Evolutionary conservation across 1,140 invertebrate genomes (phyloP).

Genomic region (Lepidurus packardi): DNA sequence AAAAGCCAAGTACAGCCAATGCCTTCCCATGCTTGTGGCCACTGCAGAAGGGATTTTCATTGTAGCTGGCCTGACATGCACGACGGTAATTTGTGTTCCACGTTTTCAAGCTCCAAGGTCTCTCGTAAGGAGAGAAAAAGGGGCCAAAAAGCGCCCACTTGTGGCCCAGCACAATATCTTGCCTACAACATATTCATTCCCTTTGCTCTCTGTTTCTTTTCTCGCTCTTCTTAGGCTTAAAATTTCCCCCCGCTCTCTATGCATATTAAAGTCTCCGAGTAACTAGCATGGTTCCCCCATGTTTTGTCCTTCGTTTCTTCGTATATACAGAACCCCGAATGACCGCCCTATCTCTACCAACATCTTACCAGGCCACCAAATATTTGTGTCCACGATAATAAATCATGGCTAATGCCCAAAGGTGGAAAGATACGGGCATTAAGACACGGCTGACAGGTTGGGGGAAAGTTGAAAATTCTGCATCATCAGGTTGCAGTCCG

Average conservation of each 20-base stretch:
- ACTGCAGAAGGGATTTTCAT: too few relatives aligned
- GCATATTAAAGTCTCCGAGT: background rate
- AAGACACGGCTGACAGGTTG: constrained; percentile 4
- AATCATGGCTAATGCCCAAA: constrained; percentile 18
- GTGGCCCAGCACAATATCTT: constrained; percentile 1
- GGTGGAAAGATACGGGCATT: constrained; percentile 18
- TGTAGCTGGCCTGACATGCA: constrained; percentile 5
- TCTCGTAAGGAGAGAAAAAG: background rate
- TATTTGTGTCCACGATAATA: constrained; percentile 19
- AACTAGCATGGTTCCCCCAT: too few relatives aligned
- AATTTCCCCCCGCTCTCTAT: background rate
- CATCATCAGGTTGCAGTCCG: constrained; percentile 23
- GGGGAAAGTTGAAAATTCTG: background rate
- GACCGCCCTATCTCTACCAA: background rate
- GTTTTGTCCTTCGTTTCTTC: background rate
- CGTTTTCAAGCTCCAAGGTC: background rate
- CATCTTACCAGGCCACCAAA: background rate
- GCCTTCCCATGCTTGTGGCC: too few relatives aligned
- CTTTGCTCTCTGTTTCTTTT: background rate
- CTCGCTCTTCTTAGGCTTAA: background rate
- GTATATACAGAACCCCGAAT: background rate
- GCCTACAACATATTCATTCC: background rate
- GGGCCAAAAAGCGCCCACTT: background rate
- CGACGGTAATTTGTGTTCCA: background rate
- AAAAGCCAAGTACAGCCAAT: too few relatives aligned